These are phyloP conservation scores for Pissodes strobi DNA, from an alignment of 1,140 invertebrate genomes.

Conservation along the genomic window DNA sequence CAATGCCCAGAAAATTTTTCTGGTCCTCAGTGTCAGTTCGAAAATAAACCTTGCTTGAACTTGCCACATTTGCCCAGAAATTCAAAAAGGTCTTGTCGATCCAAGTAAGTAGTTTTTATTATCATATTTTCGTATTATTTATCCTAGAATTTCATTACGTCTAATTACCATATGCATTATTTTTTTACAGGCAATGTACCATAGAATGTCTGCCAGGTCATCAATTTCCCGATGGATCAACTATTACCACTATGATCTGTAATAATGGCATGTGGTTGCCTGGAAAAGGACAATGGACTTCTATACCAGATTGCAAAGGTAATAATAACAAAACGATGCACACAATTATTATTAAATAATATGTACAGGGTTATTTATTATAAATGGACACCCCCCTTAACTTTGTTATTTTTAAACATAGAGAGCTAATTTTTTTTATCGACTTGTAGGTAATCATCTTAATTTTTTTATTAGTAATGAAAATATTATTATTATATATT, in stretches of 20 bases:
- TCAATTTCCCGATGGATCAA: constrained; percentile 69
- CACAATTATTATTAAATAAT: too few species aligned
- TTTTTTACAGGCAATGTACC: constrained; percentile 63
- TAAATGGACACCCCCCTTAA: too few species aligned
- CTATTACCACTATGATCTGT: constrained; percentile 65
- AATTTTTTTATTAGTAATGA: too few species aligned
- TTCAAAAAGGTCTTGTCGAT: constrained; percentile 65
- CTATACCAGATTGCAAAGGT: constrained; percentile 70
- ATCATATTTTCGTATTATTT: too few species aligned
- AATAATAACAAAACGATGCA: too few species aligned
- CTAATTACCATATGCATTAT: not conserved
- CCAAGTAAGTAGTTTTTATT: constrained; percentile 41
- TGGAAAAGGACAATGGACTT: constrained; percentile 60
- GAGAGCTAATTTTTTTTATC: too few species aligned
- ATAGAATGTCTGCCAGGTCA: constrained; percentile 66
- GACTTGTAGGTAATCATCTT: too few species aligned
- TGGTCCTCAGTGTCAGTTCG: constrained; percentile 76
- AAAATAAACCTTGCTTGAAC: constrained; percentile 70
- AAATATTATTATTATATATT: too few species aligned
- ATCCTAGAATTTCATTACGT: too few species aligned
- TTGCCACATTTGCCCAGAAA: constrained; percentile 68
- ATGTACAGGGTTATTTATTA: too few species aligned
- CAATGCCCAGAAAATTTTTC: constrained; percentile 72
- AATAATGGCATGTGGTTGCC: constrained; percentile 69
- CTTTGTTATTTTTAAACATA: too few species aligned